Evolutionary conservation across 2,113 vertebrate genomes (phyloP).

Genomic region (Pachycephala philippinensis): DNA sequence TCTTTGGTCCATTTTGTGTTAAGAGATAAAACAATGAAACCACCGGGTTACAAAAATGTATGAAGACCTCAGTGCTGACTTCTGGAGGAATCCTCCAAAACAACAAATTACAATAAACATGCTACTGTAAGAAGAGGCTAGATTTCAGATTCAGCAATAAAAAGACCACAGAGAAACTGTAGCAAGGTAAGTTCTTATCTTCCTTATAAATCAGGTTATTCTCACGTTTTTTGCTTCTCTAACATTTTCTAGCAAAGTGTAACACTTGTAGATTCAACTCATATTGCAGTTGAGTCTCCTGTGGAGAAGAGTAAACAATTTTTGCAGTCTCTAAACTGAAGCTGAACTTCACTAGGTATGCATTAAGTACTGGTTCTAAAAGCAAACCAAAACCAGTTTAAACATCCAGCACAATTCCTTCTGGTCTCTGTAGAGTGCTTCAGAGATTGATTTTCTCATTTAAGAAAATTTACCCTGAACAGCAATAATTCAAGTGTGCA

Average conservation of each 20-base stretch:
- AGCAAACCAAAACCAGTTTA: not conserved
- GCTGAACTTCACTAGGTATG: not conserved
- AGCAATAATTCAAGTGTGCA: not conserved
- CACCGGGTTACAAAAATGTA: not conserved
- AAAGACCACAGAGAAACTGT: not conserved
- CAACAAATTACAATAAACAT: not conserved
- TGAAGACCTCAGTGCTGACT: not conserved
- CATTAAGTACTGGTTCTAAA: not conserved
- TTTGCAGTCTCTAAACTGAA: not conserved
- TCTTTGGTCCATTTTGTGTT: not conserved
- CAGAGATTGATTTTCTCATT: not conserved
- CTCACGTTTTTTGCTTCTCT: not conserved
- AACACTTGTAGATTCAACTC: not conserved
- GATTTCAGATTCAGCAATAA: not conserved
- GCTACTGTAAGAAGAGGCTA: not conserved
- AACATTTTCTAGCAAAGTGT: not conserved
- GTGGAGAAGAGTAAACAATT: not conserved
- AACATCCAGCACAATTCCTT: not conserved
- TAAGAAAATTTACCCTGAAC: not conserved
- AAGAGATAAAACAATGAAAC: not conserved
- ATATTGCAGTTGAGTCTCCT: not conserved
- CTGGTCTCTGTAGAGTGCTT: not conserved
- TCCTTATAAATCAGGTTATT: not conserved
- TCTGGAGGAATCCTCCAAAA: not conserved
- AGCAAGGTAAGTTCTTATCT: not conserved